Percentiles rank a stretch among this genome's conserved stretches.
phyloP scores from a whole-genome alignment of 2,888 invertebrate genomes.

The Blera fallax region DNA sequence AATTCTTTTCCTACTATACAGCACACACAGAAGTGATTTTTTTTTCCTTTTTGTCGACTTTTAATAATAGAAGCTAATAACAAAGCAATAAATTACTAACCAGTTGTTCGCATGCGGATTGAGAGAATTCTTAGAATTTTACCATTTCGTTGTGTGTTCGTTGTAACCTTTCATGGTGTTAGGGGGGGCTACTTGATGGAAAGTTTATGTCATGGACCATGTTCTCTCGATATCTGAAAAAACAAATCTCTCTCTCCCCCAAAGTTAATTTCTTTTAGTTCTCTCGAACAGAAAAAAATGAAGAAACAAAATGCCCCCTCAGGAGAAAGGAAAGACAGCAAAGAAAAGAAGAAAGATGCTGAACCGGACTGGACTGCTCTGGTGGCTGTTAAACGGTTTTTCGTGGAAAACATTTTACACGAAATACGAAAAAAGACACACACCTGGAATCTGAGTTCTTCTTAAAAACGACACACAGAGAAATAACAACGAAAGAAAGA shows the following conservation, averaged over 20 bases:
- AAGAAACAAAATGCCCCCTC: slow-evolving; percentile 18
- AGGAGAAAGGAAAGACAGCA: slow-evolving; percentile 35
- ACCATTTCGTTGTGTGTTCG: background rate
- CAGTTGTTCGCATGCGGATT: slow-evolving; percentile 40
- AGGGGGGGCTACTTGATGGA: background rate
- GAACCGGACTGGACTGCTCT: slow-evolving; percentile 59
- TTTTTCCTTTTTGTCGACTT: background rate
- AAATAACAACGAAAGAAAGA: slow-evolving; percentile 19
- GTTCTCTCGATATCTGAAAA: slow-evolving; percentile 33
- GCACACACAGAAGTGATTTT: background rate
- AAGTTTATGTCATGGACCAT: slow-evolving; percentile 51
- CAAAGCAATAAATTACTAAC: slow-evolving; percentile 50
- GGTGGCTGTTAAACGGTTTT: slow-evolving; percentile 64
- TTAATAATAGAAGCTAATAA: slow-evolving; percentile 53
- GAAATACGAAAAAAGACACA: slow-evolving; percentile 13
- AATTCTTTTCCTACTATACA: slow-evolving; percentile 16
- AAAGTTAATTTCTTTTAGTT: slow-evolving; percentile 33
- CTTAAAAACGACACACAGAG: slow-evolving; percentile 13
- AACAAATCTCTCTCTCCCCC: slow-evolving; percentile 31
- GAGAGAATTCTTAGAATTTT: slow-evolving; percentile 47
- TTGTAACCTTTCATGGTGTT: slow-evolving; percentile 18
- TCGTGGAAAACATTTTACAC: slow-evolving; percentile 64
- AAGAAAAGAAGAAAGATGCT: slow-evolving; percentile 43
- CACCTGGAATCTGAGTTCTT: slow-evolving; percentile 67
- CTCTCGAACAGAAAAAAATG: slow-evolving; percentile 6